phyloP scores from a whole-genome alignment of 2,888 invertebrate genomes.

The Philereme vetulata region DNA sequence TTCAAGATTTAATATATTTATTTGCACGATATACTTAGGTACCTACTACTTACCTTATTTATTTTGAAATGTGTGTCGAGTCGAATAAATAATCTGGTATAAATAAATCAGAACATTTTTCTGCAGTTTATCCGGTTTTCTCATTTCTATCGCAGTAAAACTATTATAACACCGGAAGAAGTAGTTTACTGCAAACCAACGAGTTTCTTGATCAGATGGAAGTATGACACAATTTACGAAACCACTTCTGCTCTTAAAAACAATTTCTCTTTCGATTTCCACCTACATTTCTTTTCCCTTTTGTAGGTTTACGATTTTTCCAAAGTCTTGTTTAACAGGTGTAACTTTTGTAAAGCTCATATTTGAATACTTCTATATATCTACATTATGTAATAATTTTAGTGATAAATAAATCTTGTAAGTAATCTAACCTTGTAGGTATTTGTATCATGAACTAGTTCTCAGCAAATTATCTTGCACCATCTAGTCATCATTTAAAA shows the following conservation, averaged over 20 bases:
- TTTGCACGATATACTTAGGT: too few species aligned
- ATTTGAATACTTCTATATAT: too few species aligned
- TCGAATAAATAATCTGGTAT: too few species aligned
- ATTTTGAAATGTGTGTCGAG: too few species aligned
- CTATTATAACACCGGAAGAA: slow-evolving; percentile 44
- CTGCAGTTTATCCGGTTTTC: slow-evolving; percentile 1
- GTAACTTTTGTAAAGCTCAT: not conserved
- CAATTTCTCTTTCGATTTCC: slow-evolving; percentile 42
- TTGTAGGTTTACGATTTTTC: slow-evolving; percentile 4
- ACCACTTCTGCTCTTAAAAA: slow-evolving; percentile 33
- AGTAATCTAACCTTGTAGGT: slow-evolving; percentile 1
- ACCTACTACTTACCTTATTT: slow-evolving; percentile 6
- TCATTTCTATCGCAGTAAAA: slow-evolving; percentile 1
- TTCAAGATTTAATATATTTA: too few species aligned
- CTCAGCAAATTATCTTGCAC: not conserved
- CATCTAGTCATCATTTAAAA: slow-evolving; percentile 1
- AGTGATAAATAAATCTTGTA: not conserved
- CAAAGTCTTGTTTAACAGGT: not conserved
- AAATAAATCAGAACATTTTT: not conserved
- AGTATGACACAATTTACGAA: slow-evolving; percentile 40
- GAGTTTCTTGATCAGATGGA: slow-evolving; percentile 43
- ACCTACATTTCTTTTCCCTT: slow-evolving; percentile 29
- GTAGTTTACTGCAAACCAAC: slow-evolving; percentile 45
- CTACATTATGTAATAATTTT: too few species aligned
- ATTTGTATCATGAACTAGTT: slow-evolving; percentile 5